Percentiles rank a stretch among this genome's conserved stretches.
These are phyloP conservation scores for Gracilinanus agilis DNA, from an alignment of 2,113 vertebrate species.

Conservation along the genomic window DNA sequence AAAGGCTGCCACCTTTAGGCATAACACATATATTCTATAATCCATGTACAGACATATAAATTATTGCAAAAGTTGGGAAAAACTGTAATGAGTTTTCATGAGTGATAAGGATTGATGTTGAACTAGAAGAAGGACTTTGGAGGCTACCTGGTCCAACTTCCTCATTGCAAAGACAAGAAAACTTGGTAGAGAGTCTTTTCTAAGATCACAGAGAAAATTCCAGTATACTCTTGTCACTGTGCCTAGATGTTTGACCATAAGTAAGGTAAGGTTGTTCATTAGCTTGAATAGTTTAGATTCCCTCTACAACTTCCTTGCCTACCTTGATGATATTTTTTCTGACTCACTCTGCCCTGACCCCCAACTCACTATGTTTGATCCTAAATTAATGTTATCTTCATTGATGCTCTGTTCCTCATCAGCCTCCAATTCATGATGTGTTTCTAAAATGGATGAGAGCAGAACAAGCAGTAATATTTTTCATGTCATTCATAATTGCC, in stretches of 20 bases:
- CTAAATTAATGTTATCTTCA: slow-evolving; percentile 21
- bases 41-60: neutral
- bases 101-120: neutral
- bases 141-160: neutral
- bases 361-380: neutral
- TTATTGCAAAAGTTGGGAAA: neutral
- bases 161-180: neutral
- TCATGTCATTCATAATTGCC: slow-evolving; percentile 61
- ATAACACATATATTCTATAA: neutral
- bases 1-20: neutral
- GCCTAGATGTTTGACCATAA: neutral
- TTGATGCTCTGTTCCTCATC: slow-evolving; percentile 23
- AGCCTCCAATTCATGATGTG: neutral
- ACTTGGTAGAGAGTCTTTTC: neutral
- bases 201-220: neutral
- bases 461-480: slow-evolving; percentile 54
- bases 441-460: slow-evolving; percentile 39
- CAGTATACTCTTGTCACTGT: neutral
- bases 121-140: neutral
- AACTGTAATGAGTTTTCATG: neutral
- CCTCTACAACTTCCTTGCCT: too few species aligned
- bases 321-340: neutral
- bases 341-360: neutral
- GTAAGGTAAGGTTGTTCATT: neutral
- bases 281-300: neutral